Evolutionary conservation across 2,888 invertebrate genomes (phyloP), one percentile per base, ranked within the genome.

Genomic region (Andrena fulva): DNA sequence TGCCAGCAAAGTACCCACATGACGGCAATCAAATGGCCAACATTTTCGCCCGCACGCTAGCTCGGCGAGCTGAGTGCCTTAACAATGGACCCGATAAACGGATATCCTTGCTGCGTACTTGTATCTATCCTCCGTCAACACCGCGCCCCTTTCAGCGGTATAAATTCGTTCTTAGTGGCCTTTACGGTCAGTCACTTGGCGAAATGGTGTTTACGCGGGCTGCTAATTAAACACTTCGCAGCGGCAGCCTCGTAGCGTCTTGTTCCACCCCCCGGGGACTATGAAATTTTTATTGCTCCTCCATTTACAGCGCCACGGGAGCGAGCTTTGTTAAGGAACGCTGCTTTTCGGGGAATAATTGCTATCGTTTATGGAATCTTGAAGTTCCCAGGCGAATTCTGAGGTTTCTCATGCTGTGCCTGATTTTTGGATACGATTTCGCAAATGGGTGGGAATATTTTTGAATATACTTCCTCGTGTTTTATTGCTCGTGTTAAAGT

Each of bases 11-110:
- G 72, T 68, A 56, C 35, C 64, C 70, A 80, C 78, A 71, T 63
- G 85, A 75, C 71, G 81, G 79, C 80, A 89, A 86, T 88, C 81
- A 86, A 89, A 87, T 70, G 77, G 72, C 59, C 70, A 80, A 67
- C 76, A 73, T 86, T 84, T 75, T 52, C 81, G 48, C 62, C 64
- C 60, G 50, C 78, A 20, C 70, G 64, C 69, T 63, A 27, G 29
- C 31, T 52, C 59, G 56, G 54, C 72, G 31, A 70, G 56, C 35
- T 24, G 70, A 62, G 72, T 67, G 50, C 66, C 78, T 73, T 73
- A 60, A 77, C 86, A 72, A 79, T 80, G 78, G 77, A 71, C 48
- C 54, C 56, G 71, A 84, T 86, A 79, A 86, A 78, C 71, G 71
- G 79, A 78, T 76, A 84, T 78, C 76, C 71, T 66, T 69, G 42